A percentile compares a stretch with the other conserved stretches of the same genome.
phyloP scores from a whole-genome alignment of 2,797 vertebrate genomes.

The Distichodus sexfasciatus region DNA sequence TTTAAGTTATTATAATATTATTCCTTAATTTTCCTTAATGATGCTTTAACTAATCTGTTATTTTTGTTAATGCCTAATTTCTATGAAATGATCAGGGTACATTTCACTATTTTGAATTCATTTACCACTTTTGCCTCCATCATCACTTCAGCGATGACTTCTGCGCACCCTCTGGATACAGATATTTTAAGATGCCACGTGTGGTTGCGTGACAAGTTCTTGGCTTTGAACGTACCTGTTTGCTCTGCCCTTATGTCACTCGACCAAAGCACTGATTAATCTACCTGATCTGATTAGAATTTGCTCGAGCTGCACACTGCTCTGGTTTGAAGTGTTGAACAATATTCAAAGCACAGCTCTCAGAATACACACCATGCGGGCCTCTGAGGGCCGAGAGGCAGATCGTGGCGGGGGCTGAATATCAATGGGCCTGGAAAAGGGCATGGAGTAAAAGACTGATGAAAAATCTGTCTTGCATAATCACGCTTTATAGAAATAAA shows the following conservation, averaged over 20 bases:
- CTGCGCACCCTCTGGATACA: too few relatives aligned
- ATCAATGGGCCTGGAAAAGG: conserved; percentile 63
- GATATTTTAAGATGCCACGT: conserved; percentile 39
- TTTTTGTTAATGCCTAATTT: too few relatives aligned
- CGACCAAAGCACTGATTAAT: conserved; percentile 70
- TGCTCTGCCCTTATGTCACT: conserved; percentile 58
- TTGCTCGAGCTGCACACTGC: conserved; percentile 63
- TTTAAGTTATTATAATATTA: too few relatives aligned
- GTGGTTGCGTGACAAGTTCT: conserved; percentile 61
- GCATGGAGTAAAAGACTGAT: conserved; percentile 49
- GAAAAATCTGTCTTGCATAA: conserved; percentile 61
- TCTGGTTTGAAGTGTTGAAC: conserved; percentile 65
- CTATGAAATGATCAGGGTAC: too few relatives aligned
- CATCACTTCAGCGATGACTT: too few relatives aligned
- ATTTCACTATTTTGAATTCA: too few relatives aligned
- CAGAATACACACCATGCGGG: conserved; percentile 55
- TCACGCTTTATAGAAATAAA: conserved; percentile 57
- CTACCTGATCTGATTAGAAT: conserved; percentile 66
- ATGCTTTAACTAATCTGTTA: too few relatives aligned
- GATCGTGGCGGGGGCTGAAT: conserved; percentile 60
- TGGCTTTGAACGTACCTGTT: conserved; percentile 63
- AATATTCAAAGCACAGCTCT: conserved; percentile 65
- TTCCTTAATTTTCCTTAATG: too few relatives aligned
- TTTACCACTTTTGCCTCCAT: too few relatives aligned
- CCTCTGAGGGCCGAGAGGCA: conserved; percentile 64